These are phyloP conservation scores for Cetonia aurata DNA, from an alignment of 2,888 invertebrate genomes.

Conservation along the genomic window DNA sequence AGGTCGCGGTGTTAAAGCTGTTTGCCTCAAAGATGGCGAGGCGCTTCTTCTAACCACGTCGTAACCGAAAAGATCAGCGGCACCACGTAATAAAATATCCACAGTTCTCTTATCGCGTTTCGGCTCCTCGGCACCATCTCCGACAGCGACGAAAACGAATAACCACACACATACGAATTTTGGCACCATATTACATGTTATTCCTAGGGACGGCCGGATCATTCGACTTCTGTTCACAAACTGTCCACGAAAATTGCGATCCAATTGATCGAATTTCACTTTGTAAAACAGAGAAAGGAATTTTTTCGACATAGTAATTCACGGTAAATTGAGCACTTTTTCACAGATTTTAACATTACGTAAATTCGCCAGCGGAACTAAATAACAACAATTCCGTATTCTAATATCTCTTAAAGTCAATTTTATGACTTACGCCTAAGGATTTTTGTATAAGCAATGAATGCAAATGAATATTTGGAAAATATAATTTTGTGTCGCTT, in stretches of 20 bases:
- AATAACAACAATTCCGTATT: conserved; percentile 14
- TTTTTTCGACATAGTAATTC: conserved; percentile 42
- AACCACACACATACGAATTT: conserved; percentile 21
- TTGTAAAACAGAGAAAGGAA: conserved; percentile 42
- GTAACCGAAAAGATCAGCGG: conserved; percentile 65
- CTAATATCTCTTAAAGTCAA: neutral
- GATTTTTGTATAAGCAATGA: no score
- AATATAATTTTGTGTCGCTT: no score
- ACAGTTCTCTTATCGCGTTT: conserved; percentile 62
- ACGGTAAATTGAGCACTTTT: conserved; percentile 36
- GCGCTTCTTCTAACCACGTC: conserved; percentile 61
- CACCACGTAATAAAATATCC: conserved; percentile 61
- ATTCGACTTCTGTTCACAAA: conserved; percentile 36
- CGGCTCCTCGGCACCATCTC: conserved; percentile 35
- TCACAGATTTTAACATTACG: conserved; percentile 34
- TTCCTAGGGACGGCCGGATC: conserved; percentile 29
- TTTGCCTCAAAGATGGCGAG: conserved; percentile 24
- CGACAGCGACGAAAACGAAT: conserved; percentile 18
- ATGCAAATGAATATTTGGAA: no score
- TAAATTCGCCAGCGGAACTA: conserved; percentile 39
- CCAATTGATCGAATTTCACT: conserved; percentile 43
- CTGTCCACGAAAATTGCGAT: conserved; percentile 33
- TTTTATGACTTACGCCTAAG: no score
- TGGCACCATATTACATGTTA: conserved; percentile 34
- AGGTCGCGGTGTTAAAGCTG: conserved; percentile 49